These are phyloP conservation scores for Cheiracanthium punctorium DNA, from an alignment of 2,888 invertebrate genomes.

Conservation along the genomic window DNA sequence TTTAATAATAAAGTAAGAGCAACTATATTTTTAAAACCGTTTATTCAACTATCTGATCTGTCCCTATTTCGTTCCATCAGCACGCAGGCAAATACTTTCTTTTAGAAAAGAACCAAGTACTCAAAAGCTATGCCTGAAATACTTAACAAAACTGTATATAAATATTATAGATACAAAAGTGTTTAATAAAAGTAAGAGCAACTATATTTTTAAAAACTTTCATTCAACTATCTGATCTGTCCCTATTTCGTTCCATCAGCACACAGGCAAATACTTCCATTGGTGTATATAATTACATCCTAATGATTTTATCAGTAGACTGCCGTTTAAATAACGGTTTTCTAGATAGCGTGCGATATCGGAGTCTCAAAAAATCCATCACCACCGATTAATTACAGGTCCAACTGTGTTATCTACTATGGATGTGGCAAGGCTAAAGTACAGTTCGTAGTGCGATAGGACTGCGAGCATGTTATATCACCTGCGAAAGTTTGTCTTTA, in stretches of 20 bases:
- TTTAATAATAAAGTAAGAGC: too few species aligned
- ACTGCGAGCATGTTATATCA: neutral
- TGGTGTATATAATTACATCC: neutral
- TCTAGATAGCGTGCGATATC: neutral
- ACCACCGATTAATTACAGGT: neutral
- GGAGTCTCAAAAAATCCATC: conserved; percentile 3
- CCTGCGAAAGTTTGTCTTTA: neutral
- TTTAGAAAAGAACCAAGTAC: too few species aligned
- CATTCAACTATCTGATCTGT: too few species aligned
- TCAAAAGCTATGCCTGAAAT: too few species aligned
- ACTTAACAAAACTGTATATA: too few species aligned
- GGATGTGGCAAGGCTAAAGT: neutral
- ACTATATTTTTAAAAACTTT: too few species aligned
- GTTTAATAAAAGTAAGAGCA: too few species aligned
- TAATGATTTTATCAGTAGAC: neutral
- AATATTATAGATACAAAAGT: too few species aligned
- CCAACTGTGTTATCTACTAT: neutral
- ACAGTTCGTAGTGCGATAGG: neutral
- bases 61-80: neutral
- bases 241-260: neutral
- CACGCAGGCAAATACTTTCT: neutral
- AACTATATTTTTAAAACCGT: too few species aligned
- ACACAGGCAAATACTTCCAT: neutral
- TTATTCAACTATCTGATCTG: too few species aligned
- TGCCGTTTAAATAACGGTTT: neutral